These are phyloP conservation scores for Danio albolineatus DNA, from an alignment of 2,797 vertebrate genomes.

Conservation along the genomic window DNA sequence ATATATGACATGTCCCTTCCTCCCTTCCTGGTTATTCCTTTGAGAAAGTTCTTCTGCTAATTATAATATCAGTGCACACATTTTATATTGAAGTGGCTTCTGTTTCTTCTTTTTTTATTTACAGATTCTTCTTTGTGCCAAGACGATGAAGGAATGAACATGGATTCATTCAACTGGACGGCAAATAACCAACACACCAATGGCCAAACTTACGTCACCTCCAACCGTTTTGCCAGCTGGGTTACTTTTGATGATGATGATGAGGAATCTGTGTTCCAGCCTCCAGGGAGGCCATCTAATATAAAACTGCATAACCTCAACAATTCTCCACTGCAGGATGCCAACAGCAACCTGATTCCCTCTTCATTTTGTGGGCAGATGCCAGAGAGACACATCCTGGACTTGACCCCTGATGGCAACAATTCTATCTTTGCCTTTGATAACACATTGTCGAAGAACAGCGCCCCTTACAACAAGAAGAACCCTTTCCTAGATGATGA, in stretches of 20 bases:
- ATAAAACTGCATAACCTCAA: conserved; percentile 66
- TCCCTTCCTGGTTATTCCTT: neutral
- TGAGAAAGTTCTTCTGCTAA: neutral
- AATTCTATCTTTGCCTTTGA: conserved; percentile 76
- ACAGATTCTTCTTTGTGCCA: conserved; percentile 81
- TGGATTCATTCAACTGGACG: conserved; percentile 82
- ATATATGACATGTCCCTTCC: neutral
- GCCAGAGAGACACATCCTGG: conserved; percentile 77
- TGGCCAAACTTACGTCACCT: conserved; percentile 71
- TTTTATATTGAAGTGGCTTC: neutral
- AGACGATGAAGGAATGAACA: conserved; percentile 87
- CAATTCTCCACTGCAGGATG: conserved; percentile 68
- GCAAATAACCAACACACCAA: conserved; percentile 73
- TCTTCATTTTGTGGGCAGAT: conserved; percentile 58
- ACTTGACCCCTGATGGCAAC: conserved; percentile 80
- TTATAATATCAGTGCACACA: neutral
- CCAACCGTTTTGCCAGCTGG: conserved; percentile 84
- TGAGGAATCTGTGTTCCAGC: conserved; percentile 60
- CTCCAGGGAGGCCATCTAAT: conserved; percentile 67
- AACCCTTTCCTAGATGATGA: conserved; percentile 88
- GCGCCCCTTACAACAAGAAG: conserved; percentile 78
- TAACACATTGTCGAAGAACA: conserved; percentile 70
- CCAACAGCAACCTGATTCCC: conserved; percentile 71
- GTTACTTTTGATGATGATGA: conserved; percentile 92
- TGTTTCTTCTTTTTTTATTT: neutral